Base-by-base conservation (phyloP, 35 echinoderm and acorn worm species). In the Patiria miniata region DNA sequence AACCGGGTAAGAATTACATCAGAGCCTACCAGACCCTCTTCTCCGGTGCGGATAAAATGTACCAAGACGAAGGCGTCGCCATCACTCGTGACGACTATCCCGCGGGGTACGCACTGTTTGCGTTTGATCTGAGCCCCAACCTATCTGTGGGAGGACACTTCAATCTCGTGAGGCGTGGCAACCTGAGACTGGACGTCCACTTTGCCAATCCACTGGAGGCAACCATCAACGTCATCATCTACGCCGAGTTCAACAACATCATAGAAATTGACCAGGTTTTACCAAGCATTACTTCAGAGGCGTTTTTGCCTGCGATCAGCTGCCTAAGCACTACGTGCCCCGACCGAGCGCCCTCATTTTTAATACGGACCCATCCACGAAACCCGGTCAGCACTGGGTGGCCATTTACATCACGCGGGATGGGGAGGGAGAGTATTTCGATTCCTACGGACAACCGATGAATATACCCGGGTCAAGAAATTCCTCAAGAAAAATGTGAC, bases 21-120 rank as follows among this genome's bases (percentile, higher is more conserved):
- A 58, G 83, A 73, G 77, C 82, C 68, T 91, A 91, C 73, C 89
- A 85, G 29, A 85, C 89, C 19, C 82, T 91, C 0, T 91, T 78
- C 57, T 81, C 83, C 61, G 90, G 83, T 22, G 55, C 52, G 9
- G 77, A 86, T 73, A 68, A 92, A 80, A 79, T 55, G 83, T 77
- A 68, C 77, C 22, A 92, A 51, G 68, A 93, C 69, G 52, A 80
- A 55, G 86, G 92, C 19, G 84, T 89, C 39, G 6, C 38, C 0
- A 93, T 93, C 59, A 82, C 52, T 79, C 50, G 92, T 29, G 57
- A 89, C 22, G 90, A 92, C 32, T 92, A 86, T 30, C 32, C 69
- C 77, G 40, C 34, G 37, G 83, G 83, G 21, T 87, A 86, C 54
- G 69, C 83, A 81, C 21, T 92, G 39, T 86, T 40, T 51, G 90